Base-by-base conservation (phyloP, 1,140 invertebrate genomes). In the Conus ventricosus region DNA sequence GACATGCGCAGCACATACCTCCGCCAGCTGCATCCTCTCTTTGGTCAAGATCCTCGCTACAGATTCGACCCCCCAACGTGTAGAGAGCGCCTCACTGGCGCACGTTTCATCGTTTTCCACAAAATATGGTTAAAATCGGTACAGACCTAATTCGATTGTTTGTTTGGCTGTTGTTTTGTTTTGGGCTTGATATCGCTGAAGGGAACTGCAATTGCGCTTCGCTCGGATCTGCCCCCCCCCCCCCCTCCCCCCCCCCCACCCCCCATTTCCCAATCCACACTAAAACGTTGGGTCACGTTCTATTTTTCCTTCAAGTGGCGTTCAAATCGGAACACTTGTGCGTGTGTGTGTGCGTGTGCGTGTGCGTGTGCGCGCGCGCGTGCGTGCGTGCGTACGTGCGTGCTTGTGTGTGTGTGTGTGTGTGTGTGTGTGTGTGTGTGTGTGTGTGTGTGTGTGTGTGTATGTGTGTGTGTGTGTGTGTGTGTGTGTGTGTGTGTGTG, bases 311-410 rank as follows among this genome's bases (percentile, higher is more conserved):
- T 71, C 1, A 17, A n/a, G 15, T 15, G 63, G 63, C n/a, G 63
- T 71, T 15, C 27, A 27, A 15, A 27, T 76, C 3, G 11, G 75
- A 15, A 20, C 23, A 20, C 23, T 3, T 76, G 75, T 76, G 75
- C 6, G 75, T 76, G 75, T 76, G 75, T n/a, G 75, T 76, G 75
- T 76, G 75, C 6, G 75, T 76, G 75, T 76, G 75, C 6, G 75
- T 76, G 75, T 76, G 75, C 6, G 75, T 76, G 75, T 76, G 75
- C 6, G 23, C 6, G 75, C 6, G 75, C 6, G 75, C 6, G 75
- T 76, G 75, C 6, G 23, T 76, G 75, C 6, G 75, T 76, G 75
- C 6, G 75, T 57, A 13, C 13, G 55, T 57, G 55, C 13, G 57
- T 60, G 8, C 13, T 6, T 60, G 57, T 60, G 8, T 60, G 57